These are phyloP conservation scores for Thecocarcelia acutangulata DNA, from an alignment of 2,888 invertebrate species.

Conservation along the genomic window DNA sequence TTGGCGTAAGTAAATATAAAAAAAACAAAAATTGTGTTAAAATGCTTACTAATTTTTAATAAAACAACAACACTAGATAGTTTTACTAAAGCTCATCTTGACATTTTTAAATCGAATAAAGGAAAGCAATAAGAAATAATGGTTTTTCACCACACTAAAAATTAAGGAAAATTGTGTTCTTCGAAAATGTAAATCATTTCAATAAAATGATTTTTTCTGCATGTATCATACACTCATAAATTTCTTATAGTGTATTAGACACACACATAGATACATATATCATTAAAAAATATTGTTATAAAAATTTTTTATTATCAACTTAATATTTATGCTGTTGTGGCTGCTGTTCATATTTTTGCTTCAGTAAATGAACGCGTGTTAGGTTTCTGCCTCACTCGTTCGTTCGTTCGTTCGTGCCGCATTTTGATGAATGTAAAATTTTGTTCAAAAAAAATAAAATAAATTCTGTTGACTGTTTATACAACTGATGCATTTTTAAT, in stretches of 20 bases:
- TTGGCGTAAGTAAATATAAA: too few relatives aligned
- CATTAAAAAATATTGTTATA: background rate
- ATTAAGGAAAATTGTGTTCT: too few relatives aligned
- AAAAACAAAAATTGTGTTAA: too few relatives aligned
- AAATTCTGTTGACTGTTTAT: constrained; percentile 64
- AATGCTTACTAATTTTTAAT: too few relatives aligned
- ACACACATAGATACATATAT: too few relatives aligned
- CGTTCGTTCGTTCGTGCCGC: constrained; percentile 11
- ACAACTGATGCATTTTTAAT: constrained; percentile 78
- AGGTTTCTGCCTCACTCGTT: constrained; percentile 29
- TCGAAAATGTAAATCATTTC: too few relatives aligned
- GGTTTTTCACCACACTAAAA: too few relatives aligned
- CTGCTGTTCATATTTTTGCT: background rate
- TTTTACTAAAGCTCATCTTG: too few relatives aligned
- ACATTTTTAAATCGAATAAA: background rate
- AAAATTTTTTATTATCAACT: background rate
- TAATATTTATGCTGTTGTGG: constrained; percentile 11
- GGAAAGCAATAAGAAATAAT: too few relatives aligned
- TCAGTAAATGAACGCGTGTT: constrained; percentile 19
- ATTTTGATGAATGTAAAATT: constrained; percentile 39
- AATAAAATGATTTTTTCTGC: too few relatives aligned
- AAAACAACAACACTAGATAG: too few relatives aligned
- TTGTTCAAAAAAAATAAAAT: constrained; percentile 5
- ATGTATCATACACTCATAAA: too few relatives aligned
- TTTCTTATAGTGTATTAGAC: constrained; percentile 3